Conservation (phyloP, 1,140 invertebrate genomes). For the Atta texana region DNA sequence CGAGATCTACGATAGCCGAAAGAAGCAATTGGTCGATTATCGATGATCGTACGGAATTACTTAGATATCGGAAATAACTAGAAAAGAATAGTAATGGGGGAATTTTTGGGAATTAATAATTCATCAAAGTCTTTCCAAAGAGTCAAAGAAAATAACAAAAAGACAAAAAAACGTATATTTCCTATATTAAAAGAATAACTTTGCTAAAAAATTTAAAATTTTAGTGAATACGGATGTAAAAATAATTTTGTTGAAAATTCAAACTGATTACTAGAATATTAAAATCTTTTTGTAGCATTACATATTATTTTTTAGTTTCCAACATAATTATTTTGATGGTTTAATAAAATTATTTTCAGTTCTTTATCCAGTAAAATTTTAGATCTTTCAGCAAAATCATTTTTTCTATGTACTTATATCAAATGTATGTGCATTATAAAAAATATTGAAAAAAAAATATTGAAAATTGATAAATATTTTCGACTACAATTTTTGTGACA, state of each 20-base stretch:
- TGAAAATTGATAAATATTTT: conserved; percentile 4
- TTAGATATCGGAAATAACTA: neutral
- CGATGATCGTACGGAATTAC: conserved; percentile 14
- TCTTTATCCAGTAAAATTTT: too few species aligned
- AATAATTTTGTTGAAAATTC: too few species aligned
- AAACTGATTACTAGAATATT: too few species aligned
- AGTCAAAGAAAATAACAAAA: neutral
- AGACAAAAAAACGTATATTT: neutral
- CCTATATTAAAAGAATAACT: neutral
- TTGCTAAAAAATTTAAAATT: too few species aligned
- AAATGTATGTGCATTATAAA: neutral
- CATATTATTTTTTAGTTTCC: too few species aligned
- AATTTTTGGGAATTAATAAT: neutral
- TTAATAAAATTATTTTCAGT: too few species aligned
- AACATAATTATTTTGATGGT: too few species aligned
- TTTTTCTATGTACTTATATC: neutral
- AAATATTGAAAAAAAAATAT: neutral
- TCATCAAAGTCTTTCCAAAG: neutral
- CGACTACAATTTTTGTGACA: neutral
- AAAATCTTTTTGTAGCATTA: too few species aligned
- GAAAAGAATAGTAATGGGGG: neutral
- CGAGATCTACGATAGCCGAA: conserved; percentile 14
- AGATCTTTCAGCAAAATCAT: too few species aligned
- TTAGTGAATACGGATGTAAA: too few species aligned
- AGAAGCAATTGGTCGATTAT: conserved; percentile 6